Evolutionary conservation across 1,140 invertebrate species (phyloP).

Genomic region (Drosophila nigromelanica): DNA sequence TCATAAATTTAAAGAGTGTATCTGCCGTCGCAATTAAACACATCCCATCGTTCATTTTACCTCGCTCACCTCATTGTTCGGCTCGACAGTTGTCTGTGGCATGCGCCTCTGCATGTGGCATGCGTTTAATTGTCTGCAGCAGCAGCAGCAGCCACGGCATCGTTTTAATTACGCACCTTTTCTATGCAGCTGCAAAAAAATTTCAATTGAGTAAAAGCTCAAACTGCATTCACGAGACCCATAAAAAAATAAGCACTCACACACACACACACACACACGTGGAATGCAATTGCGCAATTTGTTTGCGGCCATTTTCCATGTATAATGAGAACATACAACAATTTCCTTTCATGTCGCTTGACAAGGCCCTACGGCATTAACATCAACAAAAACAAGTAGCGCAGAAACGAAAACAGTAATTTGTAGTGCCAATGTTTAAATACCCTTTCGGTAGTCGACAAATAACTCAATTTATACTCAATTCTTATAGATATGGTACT

Average conservation of each 20-base stretch:
- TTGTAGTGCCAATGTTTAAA: background rate
- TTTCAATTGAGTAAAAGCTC: slow-evolving; percentile 71
- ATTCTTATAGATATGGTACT: too few relatives aligned
- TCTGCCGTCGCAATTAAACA: slow-evolving; percentile 69
- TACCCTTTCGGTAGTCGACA: background rate
- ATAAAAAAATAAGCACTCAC: slow-evolving; percentile 7
- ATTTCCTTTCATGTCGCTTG: slow-evolving; percentile 54
- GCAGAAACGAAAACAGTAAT: background rate
- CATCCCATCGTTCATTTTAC: slow-evolving; percentile 68
- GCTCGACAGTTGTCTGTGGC: slow-evolving; percentile 22
- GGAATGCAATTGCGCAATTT: slow-evolving; percentile 42
- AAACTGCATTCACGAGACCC: slow-evolving; percentile 41
- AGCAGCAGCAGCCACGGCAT: slow-evolving; percentile 44
- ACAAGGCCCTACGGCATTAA: slow-evolving; percentile 41
- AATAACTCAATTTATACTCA: too few relatives aligned
- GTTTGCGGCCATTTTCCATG: slow-evolving; percentile 54
- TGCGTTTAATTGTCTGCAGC: slow-evolving; percentile 74
- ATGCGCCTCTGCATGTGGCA: slow-evolving; percentile 44
- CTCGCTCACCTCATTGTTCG: slow-evolving; percentile 27
- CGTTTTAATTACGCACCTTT: slow-evolving; percentile 79
- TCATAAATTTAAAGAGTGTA: slow-evolving; percentile 61
- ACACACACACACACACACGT: background rate
- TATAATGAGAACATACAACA: slow-evolving; percentile 53
- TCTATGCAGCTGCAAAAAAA: slow-evolving; percentile 49
- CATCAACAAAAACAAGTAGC: slow-evolving; percentile 18